Evolutionary conservation across 2,113 vertebrate genomes (phyloP).

Genomic region (Nothobranchius furzeri): DNA sequence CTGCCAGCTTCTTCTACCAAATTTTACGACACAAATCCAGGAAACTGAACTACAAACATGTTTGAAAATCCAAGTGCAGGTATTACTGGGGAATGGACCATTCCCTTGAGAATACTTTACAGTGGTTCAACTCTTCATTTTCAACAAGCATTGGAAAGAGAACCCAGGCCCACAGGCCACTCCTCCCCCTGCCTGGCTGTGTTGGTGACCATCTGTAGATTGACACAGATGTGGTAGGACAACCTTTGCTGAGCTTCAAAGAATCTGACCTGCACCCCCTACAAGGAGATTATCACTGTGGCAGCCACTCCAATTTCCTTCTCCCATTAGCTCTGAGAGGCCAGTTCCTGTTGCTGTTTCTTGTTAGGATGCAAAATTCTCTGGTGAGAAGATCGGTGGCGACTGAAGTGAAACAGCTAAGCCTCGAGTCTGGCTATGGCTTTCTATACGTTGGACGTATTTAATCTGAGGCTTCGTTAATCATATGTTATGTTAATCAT

Average conservation of each 20-base stretch:
- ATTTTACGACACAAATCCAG: too few species aligned
- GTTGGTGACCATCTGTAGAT: conserved; percentile 53
- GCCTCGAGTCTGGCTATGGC: conserved; percentile 8
- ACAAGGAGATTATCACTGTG: conserved; percentile 72
- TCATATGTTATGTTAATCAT: too few species aligned
- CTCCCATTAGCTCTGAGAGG: conserved; percentile 43
- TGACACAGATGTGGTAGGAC: conserved; percentile 71
- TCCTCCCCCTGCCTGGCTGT: conserved; percentile 22
- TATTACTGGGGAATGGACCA: too few species aligned
- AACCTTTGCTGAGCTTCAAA: conserved; percentile 72
- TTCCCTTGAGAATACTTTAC: too few species aligned
- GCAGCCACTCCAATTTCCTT: conserved; percentile 63
- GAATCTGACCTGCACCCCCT: conserved; percentile 42
- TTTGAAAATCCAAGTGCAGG: too few species aligned
- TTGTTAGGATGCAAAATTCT: conserved; percentile 53
- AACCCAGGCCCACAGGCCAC: conserved; percentile 3
- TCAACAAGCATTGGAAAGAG: conserved; percentile 8
- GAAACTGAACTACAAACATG: too few species aligned
- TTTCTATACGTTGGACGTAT: background rate
- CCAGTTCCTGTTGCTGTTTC: conserved; percentile 63
- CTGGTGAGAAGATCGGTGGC: background rate
- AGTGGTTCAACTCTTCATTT: too few species aligned
- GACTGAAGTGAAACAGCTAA: background rate
- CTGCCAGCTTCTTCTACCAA: too few species aligned
- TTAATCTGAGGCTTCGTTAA: too few species aligned